Base-by-base conservation (phyloP, 2,113 vertebrate genomes). In the Aptenodytes patagonicus region DNA sequence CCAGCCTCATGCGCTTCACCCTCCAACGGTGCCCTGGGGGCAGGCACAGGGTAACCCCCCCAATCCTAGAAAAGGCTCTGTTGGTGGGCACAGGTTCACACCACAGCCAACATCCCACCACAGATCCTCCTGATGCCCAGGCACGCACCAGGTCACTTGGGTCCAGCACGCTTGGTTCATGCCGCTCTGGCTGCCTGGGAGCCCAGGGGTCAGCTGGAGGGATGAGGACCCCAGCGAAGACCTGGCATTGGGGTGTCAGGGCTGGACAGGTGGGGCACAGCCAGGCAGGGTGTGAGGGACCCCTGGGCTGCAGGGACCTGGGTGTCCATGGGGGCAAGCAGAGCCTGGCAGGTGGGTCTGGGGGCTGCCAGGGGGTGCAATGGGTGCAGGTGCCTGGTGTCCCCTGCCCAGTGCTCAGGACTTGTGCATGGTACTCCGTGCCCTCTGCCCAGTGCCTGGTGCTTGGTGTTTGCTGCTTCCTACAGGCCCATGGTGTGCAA, bases 21-120 rank as follows among this genome's bases (percentile, higher is more conserved):
- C 42, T 18, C 40, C 84, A 64, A 7, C 0, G 0, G 10, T 44
- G 44, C 16, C 54, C 49, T 54, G 65, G 49, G 52, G 21, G 8
- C 5, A 72, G 82, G 60, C 51, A n/a, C 38, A 71, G 64, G 16
- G 13, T 34, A 46, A 29, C 28, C 3, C 20, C 51, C 34, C 36
- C 0, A 0, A 46, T 7, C 13, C 57, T 62, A 52, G 47, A 11
- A 70, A 54, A 40, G 20, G 38, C 11, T 28, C 61, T 62, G 19
- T 29, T 62, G 42, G 21, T 32, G 65, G 34, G 19, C 61, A 70
- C 40, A 47, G 4, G 42, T 31, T n/a, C 49, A n/a, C 28, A 32
- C 5, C 47, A 26, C 28, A 51, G 49, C 38, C 32, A 11, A 15
- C 44, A 12, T 31, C 55, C 20, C 32, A 51, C 42, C 17, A 13